Evolutionary conservation across 35 echinoderm and acorn worm species (phyloP).

Genomic region (Stichopus chloronotus): DNA sequence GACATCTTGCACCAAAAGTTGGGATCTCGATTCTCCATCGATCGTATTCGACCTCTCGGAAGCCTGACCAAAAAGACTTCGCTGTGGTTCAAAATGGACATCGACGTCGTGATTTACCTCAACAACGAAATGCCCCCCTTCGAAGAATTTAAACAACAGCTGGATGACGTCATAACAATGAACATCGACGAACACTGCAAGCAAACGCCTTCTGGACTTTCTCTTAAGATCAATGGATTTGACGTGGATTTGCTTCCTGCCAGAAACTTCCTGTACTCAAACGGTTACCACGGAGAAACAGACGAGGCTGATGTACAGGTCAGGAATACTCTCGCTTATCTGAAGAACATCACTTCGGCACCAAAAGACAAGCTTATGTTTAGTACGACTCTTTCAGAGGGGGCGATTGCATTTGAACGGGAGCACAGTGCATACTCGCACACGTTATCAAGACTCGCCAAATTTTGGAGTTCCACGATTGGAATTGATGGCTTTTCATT

Average conservation of each 20-base stretch:
- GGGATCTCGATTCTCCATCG: not conserved
- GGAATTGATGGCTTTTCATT: not conserved
- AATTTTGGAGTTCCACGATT: constrained; percentile 30
- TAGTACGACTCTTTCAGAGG: not conserved
- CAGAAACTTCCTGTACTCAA: not conserved
- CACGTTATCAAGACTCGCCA: constrained; percentile 6
- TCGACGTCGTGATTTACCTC: too few species aligned
- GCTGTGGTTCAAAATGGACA: too few species aligned
- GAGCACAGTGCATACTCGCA: too few species aligned
- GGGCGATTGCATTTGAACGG: too few species aligned
- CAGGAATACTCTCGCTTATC: not conserved
- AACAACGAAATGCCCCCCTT: not conserved
- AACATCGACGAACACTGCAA: too few species aligned
- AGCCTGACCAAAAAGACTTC: too few species aligned
- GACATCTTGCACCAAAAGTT: not conserved
- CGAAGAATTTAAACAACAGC: not conserved
- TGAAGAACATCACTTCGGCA: not conserved
- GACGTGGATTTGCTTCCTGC: not conserved
- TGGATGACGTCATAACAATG: not conserved
- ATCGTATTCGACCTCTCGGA: too few species aligned
- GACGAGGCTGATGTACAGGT: too few species aligned
- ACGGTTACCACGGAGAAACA: too few species aligned
- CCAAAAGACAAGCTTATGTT: not conserved
- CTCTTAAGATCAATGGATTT: not conserved
- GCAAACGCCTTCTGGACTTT: not conserved